phyloP scores from a whole-genome alignment of 2,113 vertebrate genomes.

The Mobula birostris region DNA sequence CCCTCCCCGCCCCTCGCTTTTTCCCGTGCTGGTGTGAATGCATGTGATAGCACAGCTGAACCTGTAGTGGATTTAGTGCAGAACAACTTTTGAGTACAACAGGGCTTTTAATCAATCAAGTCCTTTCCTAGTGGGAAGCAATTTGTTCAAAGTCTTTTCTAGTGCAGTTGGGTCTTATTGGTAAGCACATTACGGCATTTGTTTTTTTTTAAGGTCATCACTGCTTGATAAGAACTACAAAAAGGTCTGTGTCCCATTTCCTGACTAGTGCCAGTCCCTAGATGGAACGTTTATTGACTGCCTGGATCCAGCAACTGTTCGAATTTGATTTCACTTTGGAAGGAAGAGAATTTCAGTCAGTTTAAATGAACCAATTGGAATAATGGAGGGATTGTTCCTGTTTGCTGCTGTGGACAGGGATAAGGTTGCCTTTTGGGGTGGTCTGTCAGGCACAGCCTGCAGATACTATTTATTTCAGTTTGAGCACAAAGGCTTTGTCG shows the following conservation, averaged over 20 bases:
- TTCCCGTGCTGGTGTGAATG: background rate
- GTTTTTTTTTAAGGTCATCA: constrained; percentile 76
- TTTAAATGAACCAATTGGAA: constrained; percentile 70
- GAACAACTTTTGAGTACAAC: background rate
- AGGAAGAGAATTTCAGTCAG: constrained; percentile 61
- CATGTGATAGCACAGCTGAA: background rate
- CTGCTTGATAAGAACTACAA: constrained; percentile 73
- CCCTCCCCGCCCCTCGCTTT: background rate
- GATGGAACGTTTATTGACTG: constrained; percentile 68
- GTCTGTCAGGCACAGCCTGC: constrained; percentile 65
- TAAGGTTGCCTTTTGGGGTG: constrained; percentile 59
- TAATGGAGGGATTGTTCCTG: constrained; percentile 54
- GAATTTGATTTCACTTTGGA: constrained; percentile 46
- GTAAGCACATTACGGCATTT: constrained; percentile 68
- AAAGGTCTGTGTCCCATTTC: constrained; percentile 50
- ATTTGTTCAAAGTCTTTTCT: constrained; percentile 78
- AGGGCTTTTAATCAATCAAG: constrained; percentile 55
- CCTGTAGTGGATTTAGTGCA: background rate
- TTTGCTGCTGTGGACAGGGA: constrained; percentile 49
- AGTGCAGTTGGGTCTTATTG: constrained; percentile 74
- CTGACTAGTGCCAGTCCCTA: constrained; percentile 66
- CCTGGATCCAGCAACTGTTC: constrained; percentile 57
- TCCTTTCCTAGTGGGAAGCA: constrained; percentile 66
- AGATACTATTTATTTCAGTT: constrained; percentile 50
- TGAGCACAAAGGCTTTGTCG: constrained; percentile 66